Percentiles rank a stretch among this genome's conserved stretches.
These are phyloP conservation scores for Ormia ochracea DNA, from an alignment of 2,888 invertebrate genomes.

Conservation along the genomic window DNA sequence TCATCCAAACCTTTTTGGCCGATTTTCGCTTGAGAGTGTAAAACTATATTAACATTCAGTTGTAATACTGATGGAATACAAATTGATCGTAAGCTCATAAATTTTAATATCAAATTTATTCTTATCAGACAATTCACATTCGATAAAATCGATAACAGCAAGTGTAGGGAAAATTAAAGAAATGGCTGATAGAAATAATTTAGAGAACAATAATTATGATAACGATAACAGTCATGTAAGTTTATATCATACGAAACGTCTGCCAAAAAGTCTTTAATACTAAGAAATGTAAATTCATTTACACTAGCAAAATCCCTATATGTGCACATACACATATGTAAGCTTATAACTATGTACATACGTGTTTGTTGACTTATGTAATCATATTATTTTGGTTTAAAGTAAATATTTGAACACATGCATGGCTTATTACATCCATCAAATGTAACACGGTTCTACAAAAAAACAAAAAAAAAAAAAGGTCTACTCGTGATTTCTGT, in stretches of 20 bases:
- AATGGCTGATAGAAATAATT: neutral
- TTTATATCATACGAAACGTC: constrained; percentile 63
- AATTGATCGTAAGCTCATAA: neutral
- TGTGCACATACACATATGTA: neutral
- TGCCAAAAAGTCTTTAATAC: constrained; percentile 5
- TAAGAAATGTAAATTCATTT: too few relatives aligned
- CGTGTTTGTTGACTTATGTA: neutral
- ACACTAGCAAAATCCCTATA: too few relatives aligned
- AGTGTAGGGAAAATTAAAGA: constrained; percentile 6
- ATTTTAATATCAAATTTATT: neutral
- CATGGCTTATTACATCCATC: neutral
- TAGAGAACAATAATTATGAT: neutral
- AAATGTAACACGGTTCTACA: too few relatives aligned
- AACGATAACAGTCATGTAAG: constrained; percentile 10
- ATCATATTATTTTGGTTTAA: too few relatives aligned
- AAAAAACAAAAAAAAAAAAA: too few relatives aligned
- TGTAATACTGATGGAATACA: neutral
- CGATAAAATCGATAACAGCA: constrained; percentile 26
- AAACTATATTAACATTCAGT: too few relatives aligned
- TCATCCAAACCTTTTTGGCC: too few relatives aligned
- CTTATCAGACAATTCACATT: constrained; percentile 6
- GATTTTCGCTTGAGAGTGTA: too few relatives aligned
- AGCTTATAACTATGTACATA: neutral
- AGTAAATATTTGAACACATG: neutral
- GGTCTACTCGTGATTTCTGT: too few relatives aligned